A percentile compares a stretch with the other conserved stretches of the same genome.
phyloP scores from a whole-genome alignment of 2,888 invertebrate genomes.

The Willowsia nigromaculata region DNA sequence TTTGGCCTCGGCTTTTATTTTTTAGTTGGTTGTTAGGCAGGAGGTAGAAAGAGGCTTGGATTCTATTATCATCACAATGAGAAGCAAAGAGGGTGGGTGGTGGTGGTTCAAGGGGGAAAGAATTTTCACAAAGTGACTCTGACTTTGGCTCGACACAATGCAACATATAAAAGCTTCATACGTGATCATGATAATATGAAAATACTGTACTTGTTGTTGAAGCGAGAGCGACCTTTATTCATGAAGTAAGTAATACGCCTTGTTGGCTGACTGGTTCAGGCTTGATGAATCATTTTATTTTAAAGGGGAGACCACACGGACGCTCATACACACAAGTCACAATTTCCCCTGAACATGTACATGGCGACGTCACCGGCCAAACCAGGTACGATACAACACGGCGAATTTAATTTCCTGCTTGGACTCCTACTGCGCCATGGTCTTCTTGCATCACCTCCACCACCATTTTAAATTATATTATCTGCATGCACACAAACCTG shows the following conservation, averaged over 20 bases:
- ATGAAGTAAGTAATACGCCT: neutral
- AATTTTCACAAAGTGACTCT: neutral
- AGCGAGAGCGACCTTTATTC: neutral
- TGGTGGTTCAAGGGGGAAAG: neutral
- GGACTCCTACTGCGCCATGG: constrained; percentile 54
- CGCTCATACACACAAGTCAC: constrained; percentile 21
- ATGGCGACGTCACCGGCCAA: neutral
- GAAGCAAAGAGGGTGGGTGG: neutral
- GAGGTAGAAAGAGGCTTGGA: neutral
- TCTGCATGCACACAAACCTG: neutral
- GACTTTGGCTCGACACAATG: neutral
- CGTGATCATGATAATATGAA: constrained; percentile 16
- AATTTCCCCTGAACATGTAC: constrained; percentile 32
- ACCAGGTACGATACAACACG: neutral
- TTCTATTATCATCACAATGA: neutral
- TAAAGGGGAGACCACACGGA: neutral
- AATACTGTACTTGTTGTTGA: neutral
- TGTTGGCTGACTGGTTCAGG: neutral
- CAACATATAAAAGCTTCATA: neutral
- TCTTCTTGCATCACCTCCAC: constrained; percentile 30
- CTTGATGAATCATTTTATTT: constrained; percentile 34
- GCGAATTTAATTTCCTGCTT: constrained; percentile 61
- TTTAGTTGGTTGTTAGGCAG: neutral
- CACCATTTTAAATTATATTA: constrained; percentile 41
- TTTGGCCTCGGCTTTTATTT: neutral